A percentile compares a stretch with the other conserved stretches of the same genome.
Conservation (phyloP, 1,140 invertebrate genomes). For the Temnothorax curvispinosus region DNA sequence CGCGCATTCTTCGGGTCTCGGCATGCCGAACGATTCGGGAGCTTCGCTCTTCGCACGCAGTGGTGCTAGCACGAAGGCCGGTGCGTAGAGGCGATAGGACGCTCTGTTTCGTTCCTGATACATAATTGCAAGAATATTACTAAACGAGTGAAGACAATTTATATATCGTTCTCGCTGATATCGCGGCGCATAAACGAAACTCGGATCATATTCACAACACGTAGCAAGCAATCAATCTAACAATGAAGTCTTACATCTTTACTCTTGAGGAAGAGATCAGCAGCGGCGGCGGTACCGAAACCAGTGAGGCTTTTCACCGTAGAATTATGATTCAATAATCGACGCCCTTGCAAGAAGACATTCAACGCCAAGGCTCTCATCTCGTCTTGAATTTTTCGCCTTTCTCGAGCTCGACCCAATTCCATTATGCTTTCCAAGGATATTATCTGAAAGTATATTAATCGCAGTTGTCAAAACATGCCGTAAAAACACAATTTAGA, state of each 20-base stretch:
- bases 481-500: neutral
- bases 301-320: conserved; percentile 97
- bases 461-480: neutral
- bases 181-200: neutral
- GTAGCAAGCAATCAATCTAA: neutral
- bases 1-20: conserved; percentile 89
- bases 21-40: conserved; percentile 91
- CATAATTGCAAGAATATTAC: conserved; percentile 76
- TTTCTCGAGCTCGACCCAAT: conserved; percentile 89
- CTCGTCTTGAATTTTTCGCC: conserved; percentile 90
- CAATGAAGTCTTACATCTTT: conserved; percentile 91
- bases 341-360: conserved; percentile 96
- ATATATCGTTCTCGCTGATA: conserved; percentile 35
- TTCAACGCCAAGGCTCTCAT: conserved; percentile 96
- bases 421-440: conserved; percentile 94
- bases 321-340: conserved; percentile 92
- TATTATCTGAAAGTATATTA: conserved; percentile 89
- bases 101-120: conserved; percentile 87
- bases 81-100: conserved; percentile 94
- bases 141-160: conserved; percentile 70
- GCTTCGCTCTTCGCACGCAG: conserved; percentile 93
- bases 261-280: conserved; percentile 95
- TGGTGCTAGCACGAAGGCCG: conserved; percentile 97
- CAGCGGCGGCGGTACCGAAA: conserved; percentile 97
- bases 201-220: conserved; percentile 8